Evolutionary conservation across 1,140 invertebrate species (phyloP).

Genomic region (Drosophila insularis): DNA sequence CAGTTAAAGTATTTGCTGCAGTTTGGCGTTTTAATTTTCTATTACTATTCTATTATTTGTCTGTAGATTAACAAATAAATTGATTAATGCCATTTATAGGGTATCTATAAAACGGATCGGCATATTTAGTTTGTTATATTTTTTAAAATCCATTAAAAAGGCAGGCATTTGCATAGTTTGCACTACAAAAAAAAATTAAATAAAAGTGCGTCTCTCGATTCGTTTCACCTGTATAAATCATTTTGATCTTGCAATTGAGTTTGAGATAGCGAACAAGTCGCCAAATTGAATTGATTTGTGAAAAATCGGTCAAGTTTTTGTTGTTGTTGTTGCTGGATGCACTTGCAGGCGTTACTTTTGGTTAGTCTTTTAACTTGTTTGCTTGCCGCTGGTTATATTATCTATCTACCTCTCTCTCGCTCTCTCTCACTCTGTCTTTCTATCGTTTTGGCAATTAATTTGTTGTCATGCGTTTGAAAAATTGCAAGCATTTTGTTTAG

Average conservation of each 20-base stretch:
- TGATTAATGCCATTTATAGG: background rate
- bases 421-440: conserved; percentile 17
- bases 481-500: conserved; percentile 57
- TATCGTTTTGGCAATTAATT: conserved; percentile 47
- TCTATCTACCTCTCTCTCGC: conserved; percentile 32
- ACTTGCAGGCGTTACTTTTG: conserved; percentile 55
- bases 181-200: background rate
- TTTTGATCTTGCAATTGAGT: conserved; percentile 49
- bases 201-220: conserved; percentile 42
- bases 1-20: no score
- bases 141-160: background rate
- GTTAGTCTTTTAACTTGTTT: conserved; percentile 29
- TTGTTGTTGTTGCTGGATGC: conserved; percentile 45
- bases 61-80: background rate
- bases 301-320: conserved; percentile 71
- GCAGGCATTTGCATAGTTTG: conserved; percentile 46
- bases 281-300: conserved; percentile 48
- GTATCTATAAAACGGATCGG: background rate
- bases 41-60: no score
- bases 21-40: no score
- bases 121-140: background rate
- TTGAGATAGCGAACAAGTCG: conserved; percentile 25
- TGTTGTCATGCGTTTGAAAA: conserved; percentile 63
- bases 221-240: conserved; percentile 75
- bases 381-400: conserved; percentile 32